Conservation (phyloP, 2,888 invertebrate genomes). For the Melieria crassipennis region DNA sequence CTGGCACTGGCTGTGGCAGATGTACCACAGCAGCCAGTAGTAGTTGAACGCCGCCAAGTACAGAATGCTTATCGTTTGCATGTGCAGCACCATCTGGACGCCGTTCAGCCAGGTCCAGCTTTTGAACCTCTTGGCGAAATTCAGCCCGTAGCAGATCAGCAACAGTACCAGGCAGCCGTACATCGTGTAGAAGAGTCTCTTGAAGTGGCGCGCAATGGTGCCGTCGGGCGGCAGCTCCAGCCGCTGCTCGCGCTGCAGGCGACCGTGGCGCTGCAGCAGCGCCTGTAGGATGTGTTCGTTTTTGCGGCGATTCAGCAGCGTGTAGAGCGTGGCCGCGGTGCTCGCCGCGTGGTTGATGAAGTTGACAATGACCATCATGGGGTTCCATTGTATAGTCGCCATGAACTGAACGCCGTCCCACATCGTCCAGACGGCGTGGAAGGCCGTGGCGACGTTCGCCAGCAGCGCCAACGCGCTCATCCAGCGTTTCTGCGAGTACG, state of each 20-base stretch:
- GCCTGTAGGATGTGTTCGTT: neutral
- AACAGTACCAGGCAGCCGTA: neutral
- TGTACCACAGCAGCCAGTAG: constrained; percentile 18
- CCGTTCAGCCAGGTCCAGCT: constrained; percentile 1
- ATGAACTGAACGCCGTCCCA: constrained; percentile 4
- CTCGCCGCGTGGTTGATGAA: neutral
- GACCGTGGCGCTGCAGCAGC: neutral
- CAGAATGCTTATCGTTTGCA: constrained; percentile 1
- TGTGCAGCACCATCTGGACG: neutral
- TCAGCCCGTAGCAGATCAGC: neutral
- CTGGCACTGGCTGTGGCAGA: constrained; percentile 9
- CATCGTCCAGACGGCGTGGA: neutral
- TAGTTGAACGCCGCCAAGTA: constrained; percentile 1
- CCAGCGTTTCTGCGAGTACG: neutral
- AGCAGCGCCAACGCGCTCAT: neutral
- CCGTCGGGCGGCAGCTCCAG: neutral
- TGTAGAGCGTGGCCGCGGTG: neutral
- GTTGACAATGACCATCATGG: constrained; percentile 3
- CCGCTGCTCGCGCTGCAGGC: neutral
- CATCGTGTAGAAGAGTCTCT: constrained; percentile 7
- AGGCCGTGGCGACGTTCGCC: constrained; percentile 1
- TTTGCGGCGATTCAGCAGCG: constrained; percentile 10
- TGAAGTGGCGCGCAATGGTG: constrained; percentile 5
- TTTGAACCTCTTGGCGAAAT: too few species aligned
- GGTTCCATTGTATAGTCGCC: constrained; percentile 15